Evolutionary conservation across 2,113 vertebrate genomes (phyloP).

Genomic region (Aptenodytes forsteri): DNA sequence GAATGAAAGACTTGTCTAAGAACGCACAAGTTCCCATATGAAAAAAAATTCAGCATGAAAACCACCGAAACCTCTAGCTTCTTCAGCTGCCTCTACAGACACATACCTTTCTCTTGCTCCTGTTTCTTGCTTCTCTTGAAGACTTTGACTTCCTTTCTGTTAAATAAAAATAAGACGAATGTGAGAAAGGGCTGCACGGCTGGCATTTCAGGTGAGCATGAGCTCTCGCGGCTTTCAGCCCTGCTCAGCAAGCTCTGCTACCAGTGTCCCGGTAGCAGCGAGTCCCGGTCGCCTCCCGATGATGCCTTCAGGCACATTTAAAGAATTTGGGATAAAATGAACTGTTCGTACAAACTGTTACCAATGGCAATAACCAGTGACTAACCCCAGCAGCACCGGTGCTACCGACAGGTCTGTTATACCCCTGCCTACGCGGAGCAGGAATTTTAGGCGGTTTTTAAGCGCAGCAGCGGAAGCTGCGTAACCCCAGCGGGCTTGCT

Average conservation of each 20-base stretch:
- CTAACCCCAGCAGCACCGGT: not conserved
- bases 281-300: not conserved
- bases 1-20: not conserved
- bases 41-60: not conserved
- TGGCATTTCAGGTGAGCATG: not conserved
- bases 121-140: conserved; percentile 74
- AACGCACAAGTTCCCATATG: not conserved
- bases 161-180: not conserved
- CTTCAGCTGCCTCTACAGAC: not conserved
- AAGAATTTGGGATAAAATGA: not conserved
- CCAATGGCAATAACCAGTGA: not conserved
- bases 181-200: not conserved
- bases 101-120: conserved; percentile 83
- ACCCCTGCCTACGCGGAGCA: fast-evolving
- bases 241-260: not conserved
- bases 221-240: not conserved
- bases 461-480: not conserved
- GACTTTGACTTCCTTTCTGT: conserved; percentile 84
- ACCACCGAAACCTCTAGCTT: conserved; percentile 28
- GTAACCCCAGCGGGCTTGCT: not conserved
- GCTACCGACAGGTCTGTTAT: not conserved
- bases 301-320: not conserved
- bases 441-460: not conserved
- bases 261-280: not conserved
- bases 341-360: not conserved